Base-by-base conservation (phyloP, 2,888 invertebrate genomes). In the Acronicta alni region DNA sequence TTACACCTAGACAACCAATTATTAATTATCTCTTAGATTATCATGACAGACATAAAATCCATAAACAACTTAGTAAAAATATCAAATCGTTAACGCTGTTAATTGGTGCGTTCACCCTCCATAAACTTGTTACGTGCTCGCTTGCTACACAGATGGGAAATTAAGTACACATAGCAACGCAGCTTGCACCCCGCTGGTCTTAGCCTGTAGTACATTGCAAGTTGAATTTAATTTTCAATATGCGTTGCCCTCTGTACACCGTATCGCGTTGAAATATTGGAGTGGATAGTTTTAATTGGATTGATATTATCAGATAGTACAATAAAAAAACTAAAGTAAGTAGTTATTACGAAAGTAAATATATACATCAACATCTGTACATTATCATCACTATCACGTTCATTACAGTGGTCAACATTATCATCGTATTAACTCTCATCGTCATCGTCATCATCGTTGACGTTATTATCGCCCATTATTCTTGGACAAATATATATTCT, bases 121-220 rank as follows among this genome's bases (percentile, higher is more conserved):
- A 43, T 76, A 76, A 75, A 73, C 65, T 56, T 57, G 66, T 76
- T 73, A 76, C 56, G 23, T 44, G 39, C 62, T 58, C 51, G 17
- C 61, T 57, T 47, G 47, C 56, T 56, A 58, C 52, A 53, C 46
- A 62, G 55, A 72, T 62, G 44, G 54, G 45, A 59, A 73, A 60
- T 66, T 68, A 63, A 51, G 57, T 75, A 70, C 59, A 72, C 46
- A 59, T 43, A 57, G 54, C 57, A 16, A 17, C 58, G 57, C 59
- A 64, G 53, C 44, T 53, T 67, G 57, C 43, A 44, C 43, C 23
- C 45, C 20, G 26, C 18, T 35, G 23, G 44, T 47, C 18, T 42
- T 30, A 23, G 18, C 46, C 35, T 62, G 46, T 47, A 26, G 8
- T 39, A 56, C 15, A 44, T 42, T 35, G 8, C 1, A 63, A 44